Conservation (phyloP, 2,888 invertebrate species). For the Ceratothoa steindachneri region DNA sequence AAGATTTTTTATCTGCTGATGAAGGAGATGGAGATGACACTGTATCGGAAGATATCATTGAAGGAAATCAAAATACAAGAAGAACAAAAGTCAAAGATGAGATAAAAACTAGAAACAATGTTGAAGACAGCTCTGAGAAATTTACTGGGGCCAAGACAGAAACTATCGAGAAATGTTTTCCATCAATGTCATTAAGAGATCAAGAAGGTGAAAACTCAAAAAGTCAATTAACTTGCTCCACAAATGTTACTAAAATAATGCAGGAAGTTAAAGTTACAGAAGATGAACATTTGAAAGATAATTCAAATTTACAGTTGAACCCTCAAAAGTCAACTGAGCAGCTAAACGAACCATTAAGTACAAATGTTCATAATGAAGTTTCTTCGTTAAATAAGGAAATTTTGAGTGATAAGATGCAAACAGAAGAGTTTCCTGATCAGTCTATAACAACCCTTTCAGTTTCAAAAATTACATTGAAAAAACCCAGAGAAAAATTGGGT, state of each 20-base stretch:
- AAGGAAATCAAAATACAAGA: neutral
- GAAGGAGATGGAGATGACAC: slow-evolving; percentile 34
- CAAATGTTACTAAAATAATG: no score
- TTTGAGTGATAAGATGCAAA: no score
- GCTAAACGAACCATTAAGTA: no score
- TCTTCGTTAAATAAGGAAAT: no score
- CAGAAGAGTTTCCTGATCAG: no score
- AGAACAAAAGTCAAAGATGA: neutral
- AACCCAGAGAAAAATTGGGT: slow-evolving; percentile 43
- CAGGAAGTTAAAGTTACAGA: no score
- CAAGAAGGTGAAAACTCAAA: no score
- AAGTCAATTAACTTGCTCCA: no score
- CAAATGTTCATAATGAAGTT: no score
- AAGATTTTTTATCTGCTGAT: slow-evolving; percentile 45
- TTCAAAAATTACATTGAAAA: slow-evolving; percentile 39
- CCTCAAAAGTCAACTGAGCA: neutral
- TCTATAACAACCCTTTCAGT: slow-evolving; percentile 14
- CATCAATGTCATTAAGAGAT: neutral
- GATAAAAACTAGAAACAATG: neutral
- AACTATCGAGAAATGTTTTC: neutral
- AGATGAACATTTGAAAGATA: no score
- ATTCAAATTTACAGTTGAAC: no score
- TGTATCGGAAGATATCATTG: neutral
- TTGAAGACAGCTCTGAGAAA: neutral
- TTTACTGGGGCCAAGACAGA: neutral